Evolutionary conservation across 2,113 vertebrate species (phyloP), one percentile per base, ranked within the genome.

Genomic region (Rhinichthys klamathensis): DNA sequence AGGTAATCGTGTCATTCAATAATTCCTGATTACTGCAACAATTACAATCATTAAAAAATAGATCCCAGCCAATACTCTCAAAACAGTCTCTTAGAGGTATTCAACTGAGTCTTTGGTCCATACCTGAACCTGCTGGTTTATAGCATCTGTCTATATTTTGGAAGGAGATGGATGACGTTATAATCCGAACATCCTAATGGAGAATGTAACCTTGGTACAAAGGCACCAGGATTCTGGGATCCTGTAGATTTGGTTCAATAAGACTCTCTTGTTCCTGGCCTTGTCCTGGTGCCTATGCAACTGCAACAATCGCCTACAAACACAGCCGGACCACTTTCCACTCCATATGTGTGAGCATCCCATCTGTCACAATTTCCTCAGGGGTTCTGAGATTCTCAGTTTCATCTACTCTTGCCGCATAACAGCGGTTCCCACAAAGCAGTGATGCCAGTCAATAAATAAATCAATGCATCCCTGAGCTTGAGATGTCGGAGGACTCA

Each of bases 351-450:
- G 44, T 61, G 49, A 73, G 67, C 79, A 65, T 13, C 32, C 56
- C 74, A 84, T 84, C 83, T 60, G 35, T 84, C 83, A 84, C 74
- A 69, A 49, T 77, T 51, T 84, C 83, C 83, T 67, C 74, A 69
- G 74, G 83, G 74, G 74, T 46, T 77, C 61, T 21, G 32, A 56
- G 83, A 77, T 15, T 67, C 83, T 38, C 73, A 69, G 61, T 77
- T 78, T 78, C 74, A 84, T 84, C 83, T 78, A 84, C 49, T 38
- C 69, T 30, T 74, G 67, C 81, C n/a, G 15, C 69, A 41, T 60
- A 60, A 44, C 82, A 83, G 70, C 10, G 3, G 35, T 58, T 60
- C 54, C 82, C 54, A 16, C 54, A 74, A 72, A 83, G 56, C 82
- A 83, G n/a, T 46, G 69, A 72, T 44, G 27, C 56, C 67, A 44